Evolutionary conservation across 1,140 invertebrate genomes (phyloP), one percentile per base, ranked within the genome.

Genomic region (Sinonovacula constricta): DNA sequence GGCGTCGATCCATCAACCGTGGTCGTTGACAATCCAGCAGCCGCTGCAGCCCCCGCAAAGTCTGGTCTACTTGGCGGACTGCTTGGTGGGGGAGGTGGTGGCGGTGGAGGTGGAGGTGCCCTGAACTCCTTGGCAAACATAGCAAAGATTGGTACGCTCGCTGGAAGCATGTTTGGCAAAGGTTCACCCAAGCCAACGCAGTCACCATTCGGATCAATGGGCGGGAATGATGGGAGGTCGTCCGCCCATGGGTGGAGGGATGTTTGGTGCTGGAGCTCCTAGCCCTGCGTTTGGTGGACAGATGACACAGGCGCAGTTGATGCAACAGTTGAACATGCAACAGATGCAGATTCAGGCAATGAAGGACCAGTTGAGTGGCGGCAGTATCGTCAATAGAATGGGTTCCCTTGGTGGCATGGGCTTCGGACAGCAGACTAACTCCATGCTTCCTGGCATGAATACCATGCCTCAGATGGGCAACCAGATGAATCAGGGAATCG

Each of bases 1-100:
- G 72, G 72, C 26, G 72, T 76, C 28, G 72, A 76, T 56, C 72
- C 72, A 15, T 49, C 70, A 7, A 67, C 33, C 2, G 53, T 34
- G n/a, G n/a, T n/a, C n/a, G n/a, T n/a, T 10, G 33, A 54, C 14
- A 51, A 45, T 24, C 14, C 28, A 28, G 24, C 31, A 22, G 53
- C 72, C 0, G 49, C 33, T 18, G 72, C 60, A 28, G 15, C 33
- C 34, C 72, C 54, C 1, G 51, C 51, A 3, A 34, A 70, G 30
- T 34, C 53, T 4, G 56, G 59, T 59, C 68, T 56, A 39, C 0
- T 70, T 4, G 68, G 28, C 7, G 72, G 51, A 28, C n/a, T 59
- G 36, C 18, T 45, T 18, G 18, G 39, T 45, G 39, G 39, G 7
- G 39, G 39, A 45, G 39, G 39, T 45, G 39, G 39, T 45, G 39